Conservation (phyloP, 2,888 invertebrate genomes). For the Volucella zonaria region DNA sequence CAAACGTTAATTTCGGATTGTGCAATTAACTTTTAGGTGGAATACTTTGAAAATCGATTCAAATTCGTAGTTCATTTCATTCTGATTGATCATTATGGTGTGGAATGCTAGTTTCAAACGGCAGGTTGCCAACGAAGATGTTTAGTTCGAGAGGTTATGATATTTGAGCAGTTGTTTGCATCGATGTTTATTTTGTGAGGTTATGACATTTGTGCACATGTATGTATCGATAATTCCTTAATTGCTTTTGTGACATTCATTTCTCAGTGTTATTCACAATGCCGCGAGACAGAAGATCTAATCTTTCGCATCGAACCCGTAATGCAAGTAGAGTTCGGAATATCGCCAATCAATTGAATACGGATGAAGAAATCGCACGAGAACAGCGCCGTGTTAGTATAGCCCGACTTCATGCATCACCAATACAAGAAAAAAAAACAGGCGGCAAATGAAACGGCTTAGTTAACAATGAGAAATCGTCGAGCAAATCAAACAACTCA, state of each 20-base stretch:
- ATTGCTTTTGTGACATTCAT: slow-evolving; percentile 5
- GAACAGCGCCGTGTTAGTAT: slow-evolving; percentile 8
- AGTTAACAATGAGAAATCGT: no score
- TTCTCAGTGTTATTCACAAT: no score
- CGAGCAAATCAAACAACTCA: no score
- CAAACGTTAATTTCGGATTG: slow-evolving; percentile 16
- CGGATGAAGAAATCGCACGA: not conserved
- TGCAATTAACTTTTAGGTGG: slow-evolving; percentile 2
- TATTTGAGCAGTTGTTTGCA: no score
- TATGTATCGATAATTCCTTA: slow-evolving; percentile 4
- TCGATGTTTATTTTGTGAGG: not conserved
- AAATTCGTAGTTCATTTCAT: no score
- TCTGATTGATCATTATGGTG: not conserved
- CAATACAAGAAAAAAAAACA: slow-evolving; percentile 4
- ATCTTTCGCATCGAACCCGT: slow-evolving; percentile 39
- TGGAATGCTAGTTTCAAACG: slow-evolving; percentile 6
- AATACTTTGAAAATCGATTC: no score
- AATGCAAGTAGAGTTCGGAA: slow-evolving; percentile 26
- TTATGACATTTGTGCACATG: slow-evolving; percentile 28
- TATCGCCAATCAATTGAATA: no score
- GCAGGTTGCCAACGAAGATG: slow-evolving; percentile 6
- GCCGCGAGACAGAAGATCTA: slow-evolving; percentile 19
- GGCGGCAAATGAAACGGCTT: not conserved
- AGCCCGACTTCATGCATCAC: slow-evolving; percentile 2
- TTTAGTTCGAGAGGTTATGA: no score